Percentiles rank a stretch among this genome's conserved stretches.
These are phyloP conservation scores for Thelaira solivaga DNA, from an alignment of 2,888 invertebrate genomes.

Conservation along the genomic window DNA sequence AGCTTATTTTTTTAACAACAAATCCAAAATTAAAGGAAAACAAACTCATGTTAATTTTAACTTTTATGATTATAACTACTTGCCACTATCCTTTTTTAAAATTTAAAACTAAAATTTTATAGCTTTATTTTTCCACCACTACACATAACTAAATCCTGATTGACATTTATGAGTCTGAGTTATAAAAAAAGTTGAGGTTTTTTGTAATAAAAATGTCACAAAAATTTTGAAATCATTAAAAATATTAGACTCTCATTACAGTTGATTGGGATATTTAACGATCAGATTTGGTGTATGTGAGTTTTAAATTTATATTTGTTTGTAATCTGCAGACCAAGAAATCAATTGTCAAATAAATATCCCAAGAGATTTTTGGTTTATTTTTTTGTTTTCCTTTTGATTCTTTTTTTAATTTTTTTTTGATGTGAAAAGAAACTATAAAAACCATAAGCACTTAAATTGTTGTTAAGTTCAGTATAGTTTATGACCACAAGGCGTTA, in stretches of 20 bases:
- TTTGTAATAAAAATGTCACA: conserved; percentile 59
- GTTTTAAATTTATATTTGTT: conserved; percentile 15
- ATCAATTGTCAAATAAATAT: conserved; percentile 46
- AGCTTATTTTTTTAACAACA: too few species aligned
- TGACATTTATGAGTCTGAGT: conserved; percentile 57
- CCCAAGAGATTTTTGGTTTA: conserved; percentile 48
- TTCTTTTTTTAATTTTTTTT: too few species aligned
- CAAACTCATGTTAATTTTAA: not conserved
- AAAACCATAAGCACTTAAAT: conserved; percentile 43
- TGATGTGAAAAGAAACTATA: conserved; percentile 12
- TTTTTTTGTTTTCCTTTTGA: too few species aligned
- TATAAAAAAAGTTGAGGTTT: not conserved
- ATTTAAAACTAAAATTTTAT: not conserved
- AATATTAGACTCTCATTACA: conserved; percentile 58
- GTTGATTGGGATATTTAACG: conserved; percentile 55
- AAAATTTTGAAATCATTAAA: conserved; percentile 52
- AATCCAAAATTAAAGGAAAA: too few species aligned
- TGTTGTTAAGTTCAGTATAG: not conserved
- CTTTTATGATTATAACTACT: not conserved
- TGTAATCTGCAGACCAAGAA: conserved; percentile 33
- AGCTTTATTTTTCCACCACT: not conserved
- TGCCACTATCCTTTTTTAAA: conserved; percentile 3
- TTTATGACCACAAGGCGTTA: conserved; percentile 50
- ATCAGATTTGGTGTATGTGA: not conserved
- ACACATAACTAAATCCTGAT: conserved; percentile 39